Evolutionary conservation across 2,113 vertebrate species (phyloP).

Genomic region (Mugil cephalus): DNA sequence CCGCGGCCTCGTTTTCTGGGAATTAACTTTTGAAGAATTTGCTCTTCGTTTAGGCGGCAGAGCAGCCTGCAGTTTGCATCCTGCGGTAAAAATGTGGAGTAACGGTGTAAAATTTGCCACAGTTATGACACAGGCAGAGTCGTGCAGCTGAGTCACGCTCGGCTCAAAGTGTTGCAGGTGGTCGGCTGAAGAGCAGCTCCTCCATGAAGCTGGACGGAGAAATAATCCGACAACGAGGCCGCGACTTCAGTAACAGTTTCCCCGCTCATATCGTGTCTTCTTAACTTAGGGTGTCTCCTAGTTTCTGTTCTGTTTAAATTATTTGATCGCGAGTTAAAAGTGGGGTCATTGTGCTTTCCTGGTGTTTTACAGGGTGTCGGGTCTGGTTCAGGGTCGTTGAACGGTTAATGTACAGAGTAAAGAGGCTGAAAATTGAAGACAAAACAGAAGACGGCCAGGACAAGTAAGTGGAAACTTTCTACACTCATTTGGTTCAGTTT

Average conservation of each 20-base stretch:
- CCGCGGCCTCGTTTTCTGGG: neutral
- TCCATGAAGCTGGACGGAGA: constrained; percentile 54
- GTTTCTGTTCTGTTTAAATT: neutral
- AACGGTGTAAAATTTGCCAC: constrained; percentile 65
- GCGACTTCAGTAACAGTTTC: constrained; percentile 42
- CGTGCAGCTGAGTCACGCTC: constrained; percentile 48
- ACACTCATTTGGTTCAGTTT: neutral
- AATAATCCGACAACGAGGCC: constrained; percentile 1
- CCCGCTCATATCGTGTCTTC: constrained; percentile 17
- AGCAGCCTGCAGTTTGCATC: constrained; percentile 3
- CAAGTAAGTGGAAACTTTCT: constrained; percentile 81
- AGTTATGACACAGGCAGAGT: constrained; percentile 36
- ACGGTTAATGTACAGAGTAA: constrained; percentile 94
- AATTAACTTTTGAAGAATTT: constrained; percentile 29
- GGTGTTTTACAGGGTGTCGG: constrained; percentile 82
- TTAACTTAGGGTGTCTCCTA: constrained; percentile 4
- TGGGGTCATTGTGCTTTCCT: constrained; percentile 9
- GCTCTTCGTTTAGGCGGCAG: constrained; percentile 2
- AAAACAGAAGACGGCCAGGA: constrained; percentile 87
- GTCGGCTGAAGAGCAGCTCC: constrained; percentile 29
- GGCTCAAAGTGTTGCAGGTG: constrained; percentile 4
- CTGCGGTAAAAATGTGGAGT: constrained; percentile 62
- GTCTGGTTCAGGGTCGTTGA: constrained; percentile 84
- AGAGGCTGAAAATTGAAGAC: constrained; percentile 93
- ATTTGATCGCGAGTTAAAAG: neutral